These are phyloP conservation scores for Harpegnathos saltator DNA, from an alignment of 1,140 invertebrate species.

Conservation along the genomic window DNA sequence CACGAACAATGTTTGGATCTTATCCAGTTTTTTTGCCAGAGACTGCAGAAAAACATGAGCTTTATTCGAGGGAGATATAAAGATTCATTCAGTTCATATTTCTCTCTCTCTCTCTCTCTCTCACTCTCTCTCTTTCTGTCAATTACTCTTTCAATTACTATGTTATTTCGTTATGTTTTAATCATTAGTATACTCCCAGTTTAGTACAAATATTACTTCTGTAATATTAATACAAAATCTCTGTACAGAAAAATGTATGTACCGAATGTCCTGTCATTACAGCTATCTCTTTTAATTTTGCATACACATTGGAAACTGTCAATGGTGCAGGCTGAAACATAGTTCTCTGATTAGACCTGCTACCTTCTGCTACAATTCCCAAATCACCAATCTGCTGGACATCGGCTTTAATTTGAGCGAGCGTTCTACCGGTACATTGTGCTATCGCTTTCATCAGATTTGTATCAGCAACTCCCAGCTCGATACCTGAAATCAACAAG, in stretches of 20 bases:
- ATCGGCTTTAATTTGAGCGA: conserved; percentile 95
- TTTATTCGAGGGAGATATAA: conserved; percentile 42
- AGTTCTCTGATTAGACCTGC: conserved; percentile 94
- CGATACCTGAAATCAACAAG: conserved; percentile 85
- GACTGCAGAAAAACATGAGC: conserved; percentile 86
- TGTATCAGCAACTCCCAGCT: conserved; percentile 97
- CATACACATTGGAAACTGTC: conserved; percentile 91
- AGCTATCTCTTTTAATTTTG: conserved; percentile 96
- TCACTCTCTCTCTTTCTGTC: too few species aligned
- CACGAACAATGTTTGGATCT: conserved; percentile 96
- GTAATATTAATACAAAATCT: conserved; percentile 37
- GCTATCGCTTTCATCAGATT: conserved; percentile 98
- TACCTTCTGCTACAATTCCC: conserved; percentile 96
- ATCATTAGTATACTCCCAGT: background rate
- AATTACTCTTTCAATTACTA: too few species aligned
- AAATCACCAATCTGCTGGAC: conserved; percentile 94
- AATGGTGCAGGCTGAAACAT: conserved; percentile 93
- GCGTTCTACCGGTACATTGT: conserved; percentile 94
- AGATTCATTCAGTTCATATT: conserved; percentile 29
- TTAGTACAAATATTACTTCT: background rate
- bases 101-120: too few species aligned
- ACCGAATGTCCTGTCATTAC: conserved; percentile 93
- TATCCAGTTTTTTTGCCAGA: conserved; percentile 95
- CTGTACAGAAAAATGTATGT: conserved; percentile 40
- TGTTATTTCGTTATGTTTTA: too few species aligned